Evolutionary conservation across 2,113 vertebrate species (phyloP).

Genomic region (Menidia beryllina): DNA sequence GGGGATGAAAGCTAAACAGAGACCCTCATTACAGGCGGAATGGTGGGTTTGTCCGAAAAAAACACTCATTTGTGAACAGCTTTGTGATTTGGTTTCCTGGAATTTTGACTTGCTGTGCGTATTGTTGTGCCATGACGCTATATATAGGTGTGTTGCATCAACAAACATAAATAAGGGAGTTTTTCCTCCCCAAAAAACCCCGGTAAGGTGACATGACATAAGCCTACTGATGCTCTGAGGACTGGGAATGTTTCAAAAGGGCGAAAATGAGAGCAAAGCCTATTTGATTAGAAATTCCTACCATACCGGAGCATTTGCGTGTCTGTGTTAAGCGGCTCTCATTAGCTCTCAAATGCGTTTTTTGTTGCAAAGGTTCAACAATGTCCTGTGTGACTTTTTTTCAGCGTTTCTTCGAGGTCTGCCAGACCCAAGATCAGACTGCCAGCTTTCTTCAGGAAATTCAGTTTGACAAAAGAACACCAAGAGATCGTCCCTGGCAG

Average conservation of each 20-base stretch:
- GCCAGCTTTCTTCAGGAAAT: slow-evolving; percentile 73
- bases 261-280: background rate
- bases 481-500: slow-evolving; percentile 72
- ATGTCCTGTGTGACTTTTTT: background rate
- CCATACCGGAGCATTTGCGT: slow-evolving; percentile 30
- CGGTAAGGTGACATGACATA: background rate
- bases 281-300: slow-evolving; percentile 36
- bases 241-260: background rate
- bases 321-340: slow-evolving; percentile 7
- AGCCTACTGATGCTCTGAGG: background rate
- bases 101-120: slow-evolving; percentile 2
- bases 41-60: slow-evolving; percentile 63
- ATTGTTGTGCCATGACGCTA: background rate
- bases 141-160: background rate
- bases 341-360: slow-evolving; percentile 37
- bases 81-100: slow-evolving; percentile 10
- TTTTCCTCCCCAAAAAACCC: slow-evolving; percentile 3
- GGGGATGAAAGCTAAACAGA: slow-evolving; percentile 29
- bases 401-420: slow-evolving; percentile 53
- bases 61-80: background rate
- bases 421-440: slow-evolving; percentile 67
- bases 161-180: background rate
- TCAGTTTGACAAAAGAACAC: slow-evolving; percentile 61
- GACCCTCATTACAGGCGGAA: slow-evolving; percentile 45
- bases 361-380: background rate